Evolutionary conservation across 2,113 vertebrate genomes (phyloP).

Genomic region (Rhegmatorhina hoffmannsi): DNA sequence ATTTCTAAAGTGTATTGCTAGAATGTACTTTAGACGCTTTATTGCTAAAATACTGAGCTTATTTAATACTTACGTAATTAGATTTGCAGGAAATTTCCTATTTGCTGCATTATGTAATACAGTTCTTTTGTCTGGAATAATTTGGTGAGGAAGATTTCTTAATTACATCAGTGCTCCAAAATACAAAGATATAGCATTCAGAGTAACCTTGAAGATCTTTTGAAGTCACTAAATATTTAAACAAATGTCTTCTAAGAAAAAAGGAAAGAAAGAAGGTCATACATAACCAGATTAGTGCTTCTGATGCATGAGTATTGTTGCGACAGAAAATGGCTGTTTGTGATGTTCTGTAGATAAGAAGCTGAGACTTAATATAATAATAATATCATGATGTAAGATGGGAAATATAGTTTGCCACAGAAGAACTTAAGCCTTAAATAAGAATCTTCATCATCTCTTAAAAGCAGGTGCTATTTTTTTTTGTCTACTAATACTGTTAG

Average conservation of each 20-base stretch:
- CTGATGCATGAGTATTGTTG: background rate
- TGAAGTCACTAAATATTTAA: background rate
- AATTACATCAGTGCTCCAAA: background rate
- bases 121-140: background rate
- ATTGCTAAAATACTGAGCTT: background rate
- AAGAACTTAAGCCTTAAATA: background rate
- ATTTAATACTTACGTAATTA: background rate
- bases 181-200: background rate
- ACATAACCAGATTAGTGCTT: background rate
- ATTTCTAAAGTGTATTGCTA: background rate
- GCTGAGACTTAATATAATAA: background rate
- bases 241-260: background rate
- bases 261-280: background rate
- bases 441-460: background rate
- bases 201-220: background rate
- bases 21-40: background rate
- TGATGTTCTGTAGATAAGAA: background rate
- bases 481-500: background rate
- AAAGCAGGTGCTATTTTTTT: background rate
- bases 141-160: background rate
- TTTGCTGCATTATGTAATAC: background rate
- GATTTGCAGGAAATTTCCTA: background rate
- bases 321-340: background rate
- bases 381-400: background rate
- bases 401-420: background rate